Conservation (phyloP, 2,888 invertebrate species). For the Noctua pronuba region DNA sequence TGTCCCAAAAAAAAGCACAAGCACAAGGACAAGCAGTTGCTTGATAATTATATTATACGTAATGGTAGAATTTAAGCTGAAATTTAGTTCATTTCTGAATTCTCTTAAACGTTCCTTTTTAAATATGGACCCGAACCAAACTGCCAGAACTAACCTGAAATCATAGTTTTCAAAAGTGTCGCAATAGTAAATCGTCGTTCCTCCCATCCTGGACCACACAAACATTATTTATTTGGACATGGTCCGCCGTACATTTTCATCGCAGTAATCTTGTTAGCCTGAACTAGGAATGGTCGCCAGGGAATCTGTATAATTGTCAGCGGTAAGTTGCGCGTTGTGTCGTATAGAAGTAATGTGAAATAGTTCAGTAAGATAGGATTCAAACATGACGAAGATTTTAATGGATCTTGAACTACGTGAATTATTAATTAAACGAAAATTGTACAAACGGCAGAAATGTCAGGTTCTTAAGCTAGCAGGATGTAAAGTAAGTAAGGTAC, state of each 20-base stretch:
- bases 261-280: constrained; percentile 36
- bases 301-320: constrained; percentile 37
- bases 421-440: background rate
- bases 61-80: background rate
- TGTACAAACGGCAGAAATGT: background rate
- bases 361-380: background rate
- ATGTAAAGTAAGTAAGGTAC: background rate
- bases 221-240: constrained; percentile 36
- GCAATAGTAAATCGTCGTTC: background rate
- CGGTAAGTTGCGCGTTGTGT: constrained; percentile 21
- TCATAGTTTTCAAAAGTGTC: background rate
- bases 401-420: background rate
- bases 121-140: background rate
- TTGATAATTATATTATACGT: background rate
- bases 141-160: background rate
- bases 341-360: background rate
- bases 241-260: constrained; percentile 30
- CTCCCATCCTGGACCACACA: constrained; percentile 7
- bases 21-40: too few species aligned
- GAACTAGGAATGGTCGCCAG: constrained; percentile 23
- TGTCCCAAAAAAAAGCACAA: too few species aligned
- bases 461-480: background rate
- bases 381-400: background rate
- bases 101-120: background rate
- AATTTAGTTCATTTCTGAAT: background rate